Evolutionary conservation across 2,113 vertebrate species (phyloP), one percentile per base, ranked within the genome.

Genomic region (Glaucomys volans): DNA sequence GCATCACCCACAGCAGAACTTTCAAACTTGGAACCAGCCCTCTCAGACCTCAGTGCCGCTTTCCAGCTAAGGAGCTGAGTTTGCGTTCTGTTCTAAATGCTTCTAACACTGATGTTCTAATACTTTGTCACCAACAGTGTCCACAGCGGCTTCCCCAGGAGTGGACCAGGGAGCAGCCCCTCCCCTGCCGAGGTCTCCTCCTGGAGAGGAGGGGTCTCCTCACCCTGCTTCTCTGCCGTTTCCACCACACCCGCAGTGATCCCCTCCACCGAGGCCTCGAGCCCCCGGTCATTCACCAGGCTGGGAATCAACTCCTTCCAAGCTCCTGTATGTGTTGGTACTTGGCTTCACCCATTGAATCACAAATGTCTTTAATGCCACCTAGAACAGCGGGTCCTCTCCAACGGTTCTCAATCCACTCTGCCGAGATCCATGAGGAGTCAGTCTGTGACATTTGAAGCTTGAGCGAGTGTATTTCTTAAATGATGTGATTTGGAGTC

Each of bases 41-140:
- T 18, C 24, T 30, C 14, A 32, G 30, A 40, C 35, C n/a, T 14
- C 5, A 8, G 5, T 28, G 10, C 24, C 22, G 37, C 32, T 28
- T 30, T 20, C 44, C 28, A 16, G 16, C 37, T 14, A 16, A 30
- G 3, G 47, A 24, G 54, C 20, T 57, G 22, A 8, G 54, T 22
- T 28, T 28, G 2, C 28, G n/a, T 8, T 3, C 10, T 1, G 0
- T 32, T 8, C n/a, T 13, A 10, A 42, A 14, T 11, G 16, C 30
- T 35, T 1, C 44, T 47, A 6, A 47, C 9, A 47, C 44, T 64
- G 52, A 30, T 64, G 10, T 64, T 64, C 62, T 30, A 64, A 30
- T 52, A 28, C 62, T 12, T 24, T 17, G 30, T 47, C 40, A 18
- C 20, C 50, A 22, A 1, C 11, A 12, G 20, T 7, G 17, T 32